Conservation (phyloP, 2,113 vertebrate genomes). For the Lophura nycthemera region DNA sequence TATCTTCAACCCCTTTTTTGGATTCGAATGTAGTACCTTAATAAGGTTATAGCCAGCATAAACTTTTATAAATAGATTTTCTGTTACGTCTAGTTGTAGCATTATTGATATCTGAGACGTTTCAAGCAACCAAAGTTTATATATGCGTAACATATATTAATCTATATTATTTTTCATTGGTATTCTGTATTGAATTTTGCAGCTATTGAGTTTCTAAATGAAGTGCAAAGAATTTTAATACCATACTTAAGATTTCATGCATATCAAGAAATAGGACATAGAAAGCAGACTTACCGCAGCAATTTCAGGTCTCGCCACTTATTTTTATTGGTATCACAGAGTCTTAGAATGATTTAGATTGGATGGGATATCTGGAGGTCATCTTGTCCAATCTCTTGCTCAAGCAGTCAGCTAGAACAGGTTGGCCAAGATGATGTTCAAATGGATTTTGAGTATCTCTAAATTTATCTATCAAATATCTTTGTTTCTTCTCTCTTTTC, state of each 20-base stretch:
- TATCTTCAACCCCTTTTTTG: not conserved
- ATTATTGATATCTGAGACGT: not conserved
- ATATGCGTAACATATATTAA: not conserved
- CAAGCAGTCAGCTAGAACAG: not conserved
- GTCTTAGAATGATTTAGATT: not conserved
- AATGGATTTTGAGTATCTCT: not conserved
- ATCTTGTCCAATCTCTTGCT: not conserved
- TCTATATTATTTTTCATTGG: constrained; percentile 1
- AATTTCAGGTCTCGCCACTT: not conserved
- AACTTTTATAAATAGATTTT: not conserved
- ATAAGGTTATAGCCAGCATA: not conserved
- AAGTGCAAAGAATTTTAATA: constrained; percentile 15
- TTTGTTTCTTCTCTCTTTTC: no score
- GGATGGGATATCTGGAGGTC: not conserved
- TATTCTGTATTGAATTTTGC: not conserved
- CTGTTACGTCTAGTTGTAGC: not conserved
- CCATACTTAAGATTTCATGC: not conserved
- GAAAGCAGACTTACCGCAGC: not conserved
- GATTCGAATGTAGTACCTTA: not conserved
- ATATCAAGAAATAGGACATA: not conserved
- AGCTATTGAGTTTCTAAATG: constrained; percentile 27
- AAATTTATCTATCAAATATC: not conserved
- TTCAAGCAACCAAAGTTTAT: not conserved
- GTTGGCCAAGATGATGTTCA: not conserved
- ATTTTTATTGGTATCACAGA: not conserved